Percentiles rank a stretch among this genome's conserved stretches.
These are phyloP conservation scores for Simalia tracyae DNA, from an alignment of 2,797 vertebrate genomes.

Conservation along the genomic window DNA sequence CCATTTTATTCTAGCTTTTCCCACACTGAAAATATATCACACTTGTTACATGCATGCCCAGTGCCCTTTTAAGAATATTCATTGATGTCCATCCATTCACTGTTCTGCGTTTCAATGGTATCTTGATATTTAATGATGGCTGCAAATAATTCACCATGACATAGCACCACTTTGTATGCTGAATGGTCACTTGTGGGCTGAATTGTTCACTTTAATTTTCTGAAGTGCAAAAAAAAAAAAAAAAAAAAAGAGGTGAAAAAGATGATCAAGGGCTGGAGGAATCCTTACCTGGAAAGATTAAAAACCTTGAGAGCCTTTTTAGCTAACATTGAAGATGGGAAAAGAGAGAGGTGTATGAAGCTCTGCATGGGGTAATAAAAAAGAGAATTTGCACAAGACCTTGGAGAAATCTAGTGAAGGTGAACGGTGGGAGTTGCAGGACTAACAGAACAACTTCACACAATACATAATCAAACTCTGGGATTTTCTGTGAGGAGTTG, in stretches of 20 bases:
- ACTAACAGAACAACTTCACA: background rate
- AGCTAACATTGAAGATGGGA: background rate
- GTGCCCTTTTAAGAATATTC: background rate
- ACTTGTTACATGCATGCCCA: background rate
- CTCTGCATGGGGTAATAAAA: background rate
- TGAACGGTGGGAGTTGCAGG: background rate
- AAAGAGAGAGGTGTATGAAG: background rate
- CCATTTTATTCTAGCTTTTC: background rate
- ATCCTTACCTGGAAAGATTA: background rate
- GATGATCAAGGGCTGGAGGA: background rate
- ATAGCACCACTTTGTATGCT: background rate
- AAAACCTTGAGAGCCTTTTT: background rate
- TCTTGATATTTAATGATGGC: slow-evolving; percentile 18
- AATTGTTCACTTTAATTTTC: slow-evolving; percentile 9
- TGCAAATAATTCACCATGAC: background rate
- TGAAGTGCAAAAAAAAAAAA: background rate
- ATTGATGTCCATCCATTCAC: background rate
- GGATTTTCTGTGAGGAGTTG: background rate
- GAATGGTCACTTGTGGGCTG: background rate
- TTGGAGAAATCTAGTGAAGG: background rate
- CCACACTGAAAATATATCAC: background rate
- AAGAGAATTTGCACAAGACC: background rate
- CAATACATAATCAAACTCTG: background rate
- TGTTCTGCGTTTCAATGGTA: background rate
- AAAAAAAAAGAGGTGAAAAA: background rate